Evolutionary conservation across 2,888 invertebrate species (phyloP).

Genomic region (Liopterus haemorrhoidalis): DNA sequence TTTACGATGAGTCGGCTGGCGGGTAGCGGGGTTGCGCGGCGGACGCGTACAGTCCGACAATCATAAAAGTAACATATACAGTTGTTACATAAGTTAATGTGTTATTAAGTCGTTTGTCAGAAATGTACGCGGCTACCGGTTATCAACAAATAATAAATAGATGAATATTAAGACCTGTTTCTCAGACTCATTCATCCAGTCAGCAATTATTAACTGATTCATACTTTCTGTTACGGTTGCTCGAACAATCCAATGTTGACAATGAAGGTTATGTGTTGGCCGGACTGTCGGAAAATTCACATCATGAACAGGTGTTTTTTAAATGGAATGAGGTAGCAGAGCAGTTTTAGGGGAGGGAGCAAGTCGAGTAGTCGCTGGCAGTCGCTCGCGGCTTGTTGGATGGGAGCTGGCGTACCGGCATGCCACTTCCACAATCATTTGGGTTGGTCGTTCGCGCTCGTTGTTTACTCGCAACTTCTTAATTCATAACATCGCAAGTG

Average conservation of each 20-base stretch:
- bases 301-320: conserved; percentile 73
- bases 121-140: conserved; percentile 13
- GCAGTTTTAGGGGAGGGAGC: conserved; percentile 40
- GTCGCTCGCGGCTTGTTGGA: conserved; percentile 11
- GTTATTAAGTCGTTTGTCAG: conserved; percentile 10
- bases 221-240: no score
- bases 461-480: neutral
- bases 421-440: conserved; percentile 19
- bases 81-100: conserved; percentile 22
- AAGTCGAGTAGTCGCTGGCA: conserved; percentile 35
- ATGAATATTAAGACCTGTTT: conserved; percentile 22
- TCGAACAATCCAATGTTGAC: neutral
- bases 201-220: conserved; percentile 38
- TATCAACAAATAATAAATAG: conserved; percentile 13
- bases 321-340: conserved; percentile 56
- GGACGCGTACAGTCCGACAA: conserved; percentile 21
- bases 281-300: conserved; percentile 63
- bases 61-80: conserved; percentile 23
- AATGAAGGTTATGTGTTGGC: conserved; percentile 44
- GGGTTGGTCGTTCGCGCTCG: conserved; percentile 14
- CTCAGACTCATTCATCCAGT: conserved; percentile 31
- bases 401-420: conserved; percentile 19
- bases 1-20: conserved; percentile 29
- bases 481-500: neutral
- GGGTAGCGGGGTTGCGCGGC: conserved; percentile 14